A percentile compares a stretch with the other conserved stretches of the same genome.
Evolutionary conservation across 2,888 invertebrate species (phyloP).

Genomic region (Aelia acuminata): DNA sequence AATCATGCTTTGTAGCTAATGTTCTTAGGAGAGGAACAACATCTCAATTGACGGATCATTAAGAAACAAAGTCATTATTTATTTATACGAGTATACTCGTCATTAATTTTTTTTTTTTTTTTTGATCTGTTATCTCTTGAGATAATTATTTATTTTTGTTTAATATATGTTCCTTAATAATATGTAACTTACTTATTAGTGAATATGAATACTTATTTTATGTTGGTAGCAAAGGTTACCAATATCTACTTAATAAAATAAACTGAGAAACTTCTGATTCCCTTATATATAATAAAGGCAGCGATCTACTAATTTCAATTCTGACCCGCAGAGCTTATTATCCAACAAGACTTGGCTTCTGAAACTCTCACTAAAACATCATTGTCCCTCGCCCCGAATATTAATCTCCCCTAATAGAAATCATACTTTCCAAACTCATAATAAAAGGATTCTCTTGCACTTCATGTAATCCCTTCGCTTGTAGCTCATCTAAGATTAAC

Average conservation of each 20-base stretch:
- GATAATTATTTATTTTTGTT: no score
- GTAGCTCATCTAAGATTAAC: no score
- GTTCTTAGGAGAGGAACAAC: neutral
- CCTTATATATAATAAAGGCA: neutral
- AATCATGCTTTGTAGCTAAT: neutral
- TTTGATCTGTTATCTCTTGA: no score
- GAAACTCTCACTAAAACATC: conserved; percentile 8
- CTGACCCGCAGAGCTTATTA: neutral
- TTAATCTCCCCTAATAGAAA: conserved; percentile 20
- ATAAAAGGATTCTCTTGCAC: neutral
- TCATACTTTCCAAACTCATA: conserved; percentile 14
- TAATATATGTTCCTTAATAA: neutral
- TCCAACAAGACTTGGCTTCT: neutral
- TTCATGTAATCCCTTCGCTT: neutral
- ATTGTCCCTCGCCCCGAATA: neutral
- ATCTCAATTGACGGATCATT: neutral
- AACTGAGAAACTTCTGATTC: neutral
- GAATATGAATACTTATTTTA: neutral
- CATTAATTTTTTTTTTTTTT: no score
- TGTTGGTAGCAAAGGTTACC: neutral
- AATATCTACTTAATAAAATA: neutral
- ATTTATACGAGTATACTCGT: no score
- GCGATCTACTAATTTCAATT: neutral
- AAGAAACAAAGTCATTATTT: neutral
- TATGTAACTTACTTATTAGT: neutral